A percentile compares a stretch with the other conserved stretches of the same genome.
These are phyloP conservation scores for Chymomyza caudatula DNA, from an alignment of 2,888 invertebrate genomes.

Conservation along the genomic window DNA sequence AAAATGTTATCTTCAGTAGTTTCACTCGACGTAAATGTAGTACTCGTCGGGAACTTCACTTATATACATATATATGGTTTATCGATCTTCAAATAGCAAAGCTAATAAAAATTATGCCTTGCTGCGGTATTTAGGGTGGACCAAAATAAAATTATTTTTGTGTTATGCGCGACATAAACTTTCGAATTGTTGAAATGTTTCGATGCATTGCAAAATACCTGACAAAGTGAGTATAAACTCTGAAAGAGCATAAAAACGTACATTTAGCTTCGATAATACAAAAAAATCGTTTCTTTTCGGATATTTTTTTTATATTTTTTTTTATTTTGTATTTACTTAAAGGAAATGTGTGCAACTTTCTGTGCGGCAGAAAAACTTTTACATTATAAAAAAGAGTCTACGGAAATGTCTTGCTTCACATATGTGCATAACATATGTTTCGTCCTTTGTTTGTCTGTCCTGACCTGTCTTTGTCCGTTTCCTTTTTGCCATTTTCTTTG, in stretches of 20 bases:
- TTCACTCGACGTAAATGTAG: no score
- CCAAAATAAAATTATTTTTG: no score
- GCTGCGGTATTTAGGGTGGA: no score
- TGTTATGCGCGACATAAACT: no score
- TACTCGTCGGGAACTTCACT: no score
- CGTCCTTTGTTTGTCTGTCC: background rate
- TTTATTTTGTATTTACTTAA: slow-evolving; percentile 4
- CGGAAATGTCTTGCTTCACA: background rate
- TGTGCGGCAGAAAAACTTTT: background rate
- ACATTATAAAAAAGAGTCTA: background rate
- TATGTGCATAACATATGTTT: background rate
- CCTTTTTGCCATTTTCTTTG: slow-evolving; percentile 10
- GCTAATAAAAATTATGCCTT: no score
- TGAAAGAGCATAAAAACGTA: background rate
- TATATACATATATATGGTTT: no score
- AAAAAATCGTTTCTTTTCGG: background rate
- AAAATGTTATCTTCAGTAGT: no score
- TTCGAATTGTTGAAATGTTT: no score
- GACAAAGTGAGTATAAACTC: background rate
- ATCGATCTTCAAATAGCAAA: no score
- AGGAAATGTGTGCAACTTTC: background rate
- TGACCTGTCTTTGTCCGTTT: background rate
- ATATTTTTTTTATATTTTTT: background rate
- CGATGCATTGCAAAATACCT: background rate
- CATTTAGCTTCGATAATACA: background rate